Conservation (phyloP, 2,888 invertebrate species). For the Cerceris ruficornis region DNA sequence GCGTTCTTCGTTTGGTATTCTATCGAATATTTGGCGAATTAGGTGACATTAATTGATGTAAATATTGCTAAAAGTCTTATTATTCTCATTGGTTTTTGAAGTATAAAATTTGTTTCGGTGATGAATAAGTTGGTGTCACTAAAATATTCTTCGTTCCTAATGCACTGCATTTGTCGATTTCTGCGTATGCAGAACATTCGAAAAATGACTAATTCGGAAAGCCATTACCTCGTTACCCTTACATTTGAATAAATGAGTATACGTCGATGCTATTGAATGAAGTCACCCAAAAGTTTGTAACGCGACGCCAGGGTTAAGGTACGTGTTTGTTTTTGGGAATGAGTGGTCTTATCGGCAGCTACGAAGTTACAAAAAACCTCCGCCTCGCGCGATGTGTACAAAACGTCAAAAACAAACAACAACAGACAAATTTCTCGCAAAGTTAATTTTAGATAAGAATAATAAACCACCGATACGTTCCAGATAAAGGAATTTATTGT, state of each 20-base stretch:
- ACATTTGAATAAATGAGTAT: neutral
- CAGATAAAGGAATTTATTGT: too few species aligned
- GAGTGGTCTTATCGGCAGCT: conserved; percentile 6
- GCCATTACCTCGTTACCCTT: neutral
- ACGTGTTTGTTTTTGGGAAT: neutral
- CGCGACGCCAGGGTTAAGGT: neutral
- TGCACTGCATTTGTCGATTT: too few species aligned
- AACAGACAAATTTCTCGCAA: neutral
- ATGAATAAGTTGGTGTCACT: neutral
- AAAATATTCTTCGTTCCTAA: too few species aligned
- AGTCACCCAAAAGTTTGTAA: neutral
- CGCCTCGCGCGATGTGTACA: neutral
- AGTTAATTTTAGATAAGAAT: too few species aligned
- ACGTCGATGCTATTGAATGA: neutral
- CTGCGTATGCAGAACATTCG: too few species aligned
- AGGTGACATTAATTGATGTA: neutral
- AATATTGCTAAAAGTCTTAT: too few species aligned
- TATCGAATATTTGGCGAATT: neutral
- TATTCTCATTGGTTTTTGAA: neutral
- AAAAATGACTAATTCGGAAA: neutral
- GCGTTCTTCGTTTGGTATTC: neutral
- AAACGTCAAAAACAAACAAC: neutral
- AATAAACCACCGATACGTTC: too few species aligned
- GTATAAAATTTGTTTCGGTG: neutral
- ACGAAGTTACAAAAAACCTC: neutral